Base-by-base conservation (phyloP, 1,140 invertebrate genomes). In the Melipona quadrifasciata region DNA sequence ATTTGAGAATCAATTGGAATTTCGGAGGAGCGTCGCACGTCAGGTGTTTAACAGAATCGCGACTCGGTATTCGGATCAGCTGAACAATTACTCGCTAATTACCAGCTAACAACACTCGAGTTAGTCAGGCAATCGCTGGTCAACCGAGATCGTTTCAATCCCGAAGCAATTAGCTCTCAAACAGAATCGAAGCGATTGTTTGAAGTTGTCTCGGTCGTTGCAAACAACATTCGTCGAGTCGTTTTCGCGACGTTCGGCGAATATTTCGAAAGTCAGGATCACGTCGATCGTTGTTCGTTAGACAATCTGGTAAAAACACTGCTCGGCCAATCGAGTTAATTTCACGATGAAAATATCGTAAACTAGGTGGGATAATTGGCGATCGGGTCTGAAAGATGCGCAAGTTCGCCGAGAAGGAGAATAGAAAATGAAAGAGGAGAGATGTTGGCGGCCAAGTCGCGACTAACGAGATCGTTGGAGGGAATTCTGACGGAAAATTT, bases 401-500 rank as follows among this genome's bases (percentile, higher is more conserved):
- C 27, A 55, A 0, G 39, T 47, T 6, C 21, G 47, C 24, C 27
- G 47, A n/a, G n/a, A 24, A 1, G 47, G 39, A 27, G 39, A 21
- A 27, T 16, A n/a, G 57, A 0, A n/a, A 11, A 16, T n/a, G 31
- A 2, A 17, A 51, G 3, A 27, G 21, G 24, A 51, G 21, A 71
- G 4, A 0, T 31, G 10, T 72, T 72, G 47, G 72, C 11, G 51
- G 11, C 1, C 27, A 73, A 73, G 1, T n/a, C 51, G 0, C n/a
- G 58, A 21, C 39, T 83, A 78, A 78, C 67, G n/a, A 61, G 74
- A 83, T 78, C 53, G 65, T 78, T 34, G 8, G 39, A n/a, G 53
- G 55, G n/a, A 70, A 78, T 70, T 58, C 64, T 65, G 34, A 10
- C 16, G 65, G 74, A 78, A 83, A 83, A 61, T 78, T 71, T 78